Percentiles rank a stretch among this genome's conserved stretches.
phyloP scores from a whole-genome alignment of 92 coral and sea anemone species.

The Paramuricea clavata region DNA sequence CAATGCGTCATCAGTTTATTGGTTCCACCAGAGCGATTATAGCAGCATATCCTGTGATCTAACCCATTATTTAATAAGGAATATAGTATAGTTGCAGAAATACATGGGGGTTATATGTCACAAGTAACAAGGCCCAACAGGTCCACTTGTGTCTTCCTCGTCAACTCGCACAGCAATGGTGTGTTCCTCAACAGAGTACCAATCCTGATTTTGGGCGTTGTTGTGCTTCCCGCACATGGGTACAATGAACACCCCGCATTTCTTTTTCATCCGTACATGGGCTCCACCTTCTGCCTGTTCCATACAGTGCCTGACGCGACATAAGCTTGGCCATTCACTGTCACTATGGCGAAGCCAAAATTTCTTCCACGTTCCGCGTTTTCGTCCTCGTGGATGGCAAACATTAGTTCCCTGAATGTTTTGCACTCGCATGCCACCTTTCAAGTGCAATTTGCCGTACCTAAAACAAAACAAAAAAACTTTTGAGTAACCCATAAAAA shows the following conservation, averaged over 20 bases:
- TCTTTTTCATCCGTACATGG: neutral
- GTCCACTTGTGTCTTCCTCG: conserved; percentile 8
- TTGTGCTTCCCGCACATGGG: conserved; percentile 9
- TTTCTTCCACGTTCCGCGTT: neutral
- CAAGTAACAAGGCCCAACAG: neutral
- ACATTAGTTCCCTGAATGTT: neutral
- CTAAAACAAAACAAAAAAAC: neutral
- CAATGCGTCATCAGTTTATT: too few species aligned
- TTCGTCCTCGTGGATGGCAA: neutral
- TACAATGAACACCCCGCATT: neutral
- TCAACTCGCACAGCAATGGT: conserved; percentile 19
- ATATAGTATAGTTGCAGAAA: too few species aligned
- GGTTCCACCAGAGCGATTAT: too few species aligned
- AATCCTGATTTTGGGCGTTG: neutral
- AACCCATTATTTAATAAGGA: too few species aligned
- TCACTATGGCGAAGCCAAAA: neutral
- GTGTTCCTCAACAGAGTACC: neutral
- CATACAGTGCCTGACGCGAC: neutral
- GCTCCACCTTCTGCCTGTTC: neutral
- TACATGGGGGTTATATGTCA: too few species aligned
- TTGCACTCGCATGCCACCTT: neutral
- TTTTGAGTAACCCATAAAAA: too few species aligned
- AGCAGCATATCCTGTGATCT: too few species aligned
- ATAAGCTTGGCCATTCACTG: conserved; percentile 18
- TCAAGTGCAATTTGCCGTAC: neutral